Conservation (phyloP, 1,140 invertebrate genomes). For the Meteorus sp. region DNA sequence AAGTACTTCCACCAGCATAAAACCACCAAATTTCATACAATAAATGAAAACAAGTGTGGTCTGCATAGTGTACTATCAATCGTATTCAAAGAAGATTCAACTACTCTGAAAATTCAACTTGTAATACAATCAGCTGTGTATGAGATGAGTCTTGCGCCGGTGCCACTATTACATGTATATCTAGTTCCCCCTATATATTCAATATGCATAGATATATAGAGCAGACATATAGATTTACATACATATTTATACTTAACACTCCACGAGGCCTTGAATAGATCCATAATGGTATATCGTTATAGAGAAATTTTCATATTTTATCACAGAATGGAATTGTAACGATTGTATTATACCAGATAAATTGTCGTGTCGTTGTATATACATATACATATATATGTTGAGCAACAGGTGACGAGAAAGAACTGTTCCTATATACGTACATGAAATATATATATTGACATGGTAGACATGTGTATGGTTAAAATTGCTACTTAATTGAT, state of each 20-base stretch:
- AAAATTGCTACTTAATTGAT: too few relatives aligned
- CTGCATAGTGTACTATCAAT: too few relatives aligned
- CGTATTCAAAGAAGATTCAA: not conserved
- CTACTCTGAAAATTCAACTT: not conserved
- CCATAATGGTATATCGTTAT: slow-evolving; percentile 24
- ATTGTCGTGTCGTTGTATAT: too few relatives aligned
- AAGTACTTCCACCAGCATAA: too few relatives aligned
- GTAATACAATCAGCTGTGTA: not conserved
- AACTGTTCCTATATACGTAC: not conserved
- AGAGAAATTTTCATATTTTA: slow-evolving; percentile 28
- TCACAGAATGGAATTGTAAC: slow-evolving; percentile 24
- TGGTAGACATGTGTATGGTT: too few relatives aligned
- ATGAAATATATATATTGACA: slow-evolving; percentile 4
- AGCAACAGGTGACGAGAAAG: slow-evolving; percentile 30
- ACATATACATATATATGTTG: too few relatives aligned
- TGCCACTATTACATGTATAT: not conserved
- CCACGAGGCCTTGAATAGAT: slow-evolving; percentile 2
- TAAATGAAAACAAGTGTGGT: too few relatives aligned
- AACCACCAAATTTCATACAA: too few relatives aligned
- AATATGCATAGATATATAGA: too few relatives aligned
- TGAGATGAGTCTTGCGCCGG: not conserved
- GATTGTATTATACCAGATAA: slow-evolving; percentile 16
- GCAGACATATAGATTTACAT: too few relatives aligned
- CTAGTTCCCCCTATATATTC: too few relatives aligned
- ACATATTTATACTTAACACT: not conserved